These are phyloP conservation scores for Urocitellus parryii DNA, from an alignment of 2,113 vertebrate species.

Conservation along the genomic window DNA sequence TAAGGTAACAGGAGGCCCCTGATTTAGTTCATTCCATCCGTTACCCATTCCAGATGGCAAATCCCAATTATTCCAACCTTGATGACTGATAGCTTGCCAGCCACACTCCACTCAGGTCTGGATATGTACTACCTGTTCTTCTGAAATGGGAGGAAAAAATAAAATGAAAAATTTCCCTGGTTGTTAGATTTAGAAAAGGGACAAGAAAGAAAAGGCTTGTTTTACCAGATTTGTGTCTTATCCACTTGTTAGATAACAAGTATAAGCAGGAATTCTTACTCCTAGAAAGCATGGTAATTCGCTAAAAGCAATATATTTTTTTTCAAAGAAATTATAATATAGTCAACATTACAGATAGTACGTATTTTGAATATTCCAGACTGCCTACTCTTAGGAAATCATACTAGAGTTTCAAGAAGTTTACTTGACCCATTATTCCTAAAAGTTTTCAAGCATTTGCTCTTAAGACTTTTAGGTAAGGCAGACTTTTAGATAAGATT, in stretches of 20 bases:
- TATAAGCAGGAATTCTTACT: slow-evolving; percentile 21
- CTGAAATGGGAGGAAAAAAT: not conserved
- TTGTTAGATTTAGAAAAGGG: not conserved
- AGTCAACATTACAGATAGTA: not conserved
- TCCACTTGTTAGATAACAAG: not conserved
- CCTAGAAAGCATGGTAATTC: slow-evolving; percentile 26
- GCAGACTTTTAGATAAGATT: not conserved
- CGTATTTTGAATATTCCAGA: not conserved
- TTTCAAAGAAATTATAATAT: slow-evolving; percentile 1
- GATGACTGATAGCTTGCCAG: not conserved
- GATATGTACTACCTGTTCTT: not conserved
- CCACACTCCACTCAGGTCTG: not conserved
- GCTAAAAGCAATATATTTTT: slow-evolving; percentile 30
- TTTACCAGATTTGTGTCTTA: slow-evolving; percentile 46
- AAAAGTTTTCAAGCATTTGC: not conserved
- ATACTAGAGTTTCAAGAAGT: not conserved
- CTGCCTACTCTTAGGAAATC: not conserved
- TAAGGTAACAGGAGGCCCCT: not conserved
- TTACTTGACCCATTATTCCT: not conserved
- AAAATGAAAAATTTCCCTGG: not conserved
- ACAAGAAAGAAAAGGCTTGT: not conserved
- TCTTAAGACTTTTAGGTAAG: not conserved
- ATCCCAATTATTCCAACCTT: not conserved
- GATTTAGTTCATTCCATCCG: not conserved
- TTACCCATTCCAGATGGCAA: not conserved